Base-by-base conservation (phyloP, 1,140 invertebrate genomes). In the Diabrotica undecimpunctata region DNA sequence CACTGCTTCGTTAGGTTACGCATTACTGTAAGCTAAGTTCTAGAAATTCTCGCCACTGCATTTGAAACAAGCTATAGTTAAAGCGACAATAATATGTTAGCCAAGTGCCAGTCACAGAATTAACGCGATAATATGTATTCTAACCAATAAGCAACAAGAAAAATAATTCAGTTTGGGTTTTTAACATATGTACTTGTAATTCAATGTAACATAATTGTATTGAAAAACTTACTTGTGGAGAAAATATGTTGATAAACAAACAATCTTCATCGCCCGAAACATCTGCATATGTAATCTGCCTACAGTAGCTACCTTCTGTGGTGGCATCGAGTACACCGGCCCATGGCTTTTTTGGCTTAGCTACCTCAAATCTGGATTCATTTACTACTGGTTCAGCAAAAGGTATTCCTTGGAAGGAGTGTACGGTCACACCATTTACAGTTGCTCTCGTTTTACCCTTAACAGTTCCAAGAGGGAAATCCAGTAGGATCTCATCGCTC, bases 401-500 rank as follows among this genome's bases (percentile, higher is more conserved):
- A 41, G 71, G 74, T 38, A 75, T 72, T 9, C 72, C 74, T 38
- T 53, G 14, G 39, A 75, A 75, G 46, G 8, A 79, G 77, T 46
- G 82, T 81, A 61, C 81, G 79, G 36, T 81, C 79, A 10, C 81
- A 81, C 57, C 81, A 81, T 64, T 58, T 57, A 79, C 78, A 13
- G 80, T 83, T 12, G 80, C 81, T 62, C 79, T 80, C 53, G 81
- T 82, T 6, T 82, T 82, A 52, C 66, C 66, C 35, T 54, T 61
- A 13, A 67, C 53, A 10, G 25, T 11, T 37, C 66, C 66, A 39
- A 50, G 6, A 25, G 62, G 35, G 6, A 65, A 12, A 35, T 54
- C 12, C 10, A 67, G 7, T 13, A 54, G 8, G n/a, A 67, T 10
- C 2, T 64, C 61, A 10, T 51, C 59, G 14, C n/a, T 39, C 25